Evolutionary conservation across 2,888 invertebrate genomes (phyloP).

Genomic region (Aphodius granarius): DNA sequence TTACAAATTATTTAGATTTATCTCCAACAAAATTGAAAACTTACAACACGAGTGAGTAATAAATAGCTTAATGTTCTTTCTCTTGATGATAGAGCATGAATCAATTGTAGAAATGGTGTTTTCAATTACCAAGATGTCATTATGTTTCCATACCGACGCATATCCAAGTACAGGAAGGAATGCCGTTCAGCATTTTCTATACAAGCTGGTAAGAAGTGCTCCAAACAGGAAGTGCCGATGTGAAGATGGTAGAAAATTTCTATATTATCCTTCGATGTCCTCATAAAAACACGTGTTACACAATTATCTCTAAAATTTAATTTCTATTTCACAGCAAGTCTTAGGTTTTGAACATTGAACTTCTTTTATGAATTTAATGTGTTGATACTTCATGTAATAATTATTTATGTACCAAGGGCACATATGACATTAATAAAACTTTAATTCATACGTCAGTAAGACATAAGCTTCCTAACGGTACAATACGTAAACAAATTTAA

Average conservation of each 20-base stretch:
- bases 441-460: too few relatives aligned
- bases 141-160: background rate
- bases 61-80: background rate
- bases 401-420: background rate
- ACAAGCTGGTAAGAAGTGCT: background rate
- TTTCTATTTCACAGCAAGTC: background rate
- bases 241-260: background rate
- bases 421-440: background rate
- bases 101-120: background rate
- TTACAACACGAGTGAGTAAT: background rate
- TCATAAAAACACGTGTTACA: background rate
- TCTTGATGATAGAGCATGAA: background rate
- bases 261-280: background rate
- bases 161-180: background rate
- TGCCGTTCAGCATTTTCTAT: background rate
- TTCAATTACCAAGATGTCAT: background rate
- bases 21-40: too few relatives aligned
- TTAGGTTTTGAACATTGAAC: background rate
- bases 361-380: background rate
- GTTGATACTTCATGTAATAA: too few relatives aligned
- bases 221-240: background rate
- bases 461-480: too few relatives aligned
- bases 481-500: background rate
- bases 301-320: background rate
- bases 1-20: too few relatives aligned